A percentile compares a stretch with the other conserved stretches of the same genome.
phyloP scores from a whole-genome alignment of 1,140 invertebrate genomes.

The Xylocopa sonorina region DNA sequence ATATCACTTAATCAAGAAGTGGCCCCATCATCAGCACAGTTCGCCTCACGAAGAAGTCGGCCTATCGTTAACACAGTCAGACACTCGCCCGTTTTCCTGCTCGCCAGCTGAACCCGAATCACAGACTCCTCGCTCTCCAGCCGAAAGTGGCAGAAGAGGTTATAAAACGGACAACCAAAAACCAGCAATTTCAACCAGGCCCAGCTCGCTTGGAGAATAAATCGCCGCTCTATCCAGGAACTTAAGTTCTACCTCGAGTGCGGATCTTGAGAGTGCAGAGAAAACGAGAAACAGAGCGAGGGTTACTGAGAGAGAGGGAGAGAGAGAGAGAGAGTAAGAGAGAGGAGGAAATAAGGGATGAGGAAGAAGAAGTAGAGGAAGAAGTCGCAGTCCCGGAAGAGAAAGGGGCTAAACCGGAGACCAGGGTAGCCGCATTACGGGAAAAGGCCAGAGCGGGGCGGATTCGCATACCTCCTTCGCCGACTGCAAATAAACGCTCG shows the following conservation, averaged over 20 bases:
- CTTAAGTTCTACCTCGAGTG: slow-evolving; percentile 16
- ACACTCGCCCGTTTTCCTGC: too few relatives aligned
- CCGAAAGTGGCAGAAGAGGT: neutral
- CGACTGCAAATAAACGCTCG: slow-evolving; percentile 71
- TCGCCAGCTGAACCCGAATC: neutral
- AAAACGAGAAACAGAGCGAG: neutral
- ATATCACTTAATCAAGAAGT: too few relatives aligned
- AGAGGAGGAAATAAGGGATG: neutral
- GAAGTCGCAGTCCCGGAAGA: slow-evolving; percentile 47
- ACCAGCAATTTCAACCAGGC: slow-evolving; percentile 18
- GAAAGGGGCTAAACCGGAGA: slow-evolving; percentile 25
- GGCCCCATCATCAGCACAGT: neutral
- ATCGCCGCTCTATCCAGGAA: slow-evolving; percentile 38
- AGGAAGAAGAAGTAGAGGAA: slow-evolving; percentile 1
- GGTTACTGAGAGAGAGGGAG: too few relatives aligned
- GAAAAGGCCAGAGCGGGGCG: slow-evolving; percentile 46
- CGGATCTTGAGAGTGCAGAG: neutral
- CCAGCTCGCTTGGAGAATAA: slow-evolving; percentile 47
- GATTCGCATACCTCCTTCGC: slow-evolving; percentile 58
- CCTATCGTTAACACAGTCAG: neutral
- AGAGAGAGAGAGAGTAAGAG: neutral
- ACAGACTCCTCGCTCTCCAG: neutral
- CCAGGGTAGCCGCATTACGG: slow-evolving; percentile 49
- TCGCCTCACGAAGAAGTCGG: too few relatives aligned
- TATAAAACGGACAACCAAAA: slow-evolving; percentile 23